A percentile compares a stretch with the other conserved stretches of the same genome.
Evolutionary conservation across 1,140 invertebrate species (phyloP).

Genomic region (Calosoma granatense): DNA sequence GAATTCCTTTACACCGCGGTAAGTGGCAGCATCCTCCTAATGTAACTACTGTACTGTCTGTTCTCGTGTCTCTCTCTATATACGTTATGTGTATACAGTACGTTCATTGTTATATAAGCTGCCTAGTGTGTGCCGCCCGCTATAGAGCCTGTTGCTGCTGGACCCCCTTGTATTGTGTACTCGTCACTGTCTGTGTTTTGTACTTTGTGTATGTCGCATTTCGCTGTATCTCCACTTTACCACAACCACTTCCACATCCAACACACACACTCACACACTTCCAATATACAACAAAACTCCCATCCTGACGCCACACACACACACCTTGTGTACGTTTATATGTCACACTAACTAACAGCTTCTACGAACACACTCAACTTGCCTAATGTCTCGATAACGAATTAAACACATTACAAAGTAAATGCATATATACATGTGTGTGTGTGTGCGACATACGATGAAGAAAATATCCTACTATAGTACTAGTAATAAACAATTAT

Average conservation of each 20-base stretch:
- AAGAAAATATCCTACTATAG: too few species aligned
- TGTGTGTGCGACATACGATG: too few species aligned
- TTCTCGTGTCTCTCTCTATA: slow-evolving; percentile 24
- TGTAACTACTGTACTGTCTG: slow-evolving; percentile 9
- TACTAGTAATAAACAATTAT: too few species aligned
- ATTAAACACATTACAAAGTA: too few species aligned
- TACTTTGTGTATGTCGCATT: not conserved
- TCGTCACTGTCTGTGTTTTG: slow-evolving; percentile 3
- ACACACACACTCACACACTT: not conserved
- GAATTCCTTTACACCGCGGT: slow-evolving; percentile 94
- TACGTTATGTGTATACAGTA: slow-evolving; percentile 21
- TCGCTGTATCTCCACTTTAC: not conserved
- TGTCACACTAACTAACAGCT: too few species aligned
- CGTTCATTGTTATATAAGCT: slow-evolving; percentile 16
- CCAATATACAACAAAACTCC: too few species aligned
- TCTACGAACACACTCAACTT: too few species aligned
- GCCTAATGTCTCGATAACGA: too few species aligned
- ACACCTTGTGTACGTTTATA: too few species aligned
- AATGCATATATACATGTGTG: too few species aligned
- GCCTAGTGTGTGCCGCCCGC: slow-evolving; percentile 33
- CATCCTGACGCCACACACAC: too few species aligned
- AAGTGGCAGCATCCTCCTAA: slow-evolving; percentile 62
- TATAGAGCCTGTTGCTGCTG: slow-evolving; percentile 14
- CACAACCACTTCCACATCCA: slow-evolving; percentile 30
- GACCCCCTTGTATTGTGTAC: not conserved